Evolutionary conservation across 2,797 vertebrate species (phyloP).

Genomic region (Tamandua tetradactyla): DNA sequence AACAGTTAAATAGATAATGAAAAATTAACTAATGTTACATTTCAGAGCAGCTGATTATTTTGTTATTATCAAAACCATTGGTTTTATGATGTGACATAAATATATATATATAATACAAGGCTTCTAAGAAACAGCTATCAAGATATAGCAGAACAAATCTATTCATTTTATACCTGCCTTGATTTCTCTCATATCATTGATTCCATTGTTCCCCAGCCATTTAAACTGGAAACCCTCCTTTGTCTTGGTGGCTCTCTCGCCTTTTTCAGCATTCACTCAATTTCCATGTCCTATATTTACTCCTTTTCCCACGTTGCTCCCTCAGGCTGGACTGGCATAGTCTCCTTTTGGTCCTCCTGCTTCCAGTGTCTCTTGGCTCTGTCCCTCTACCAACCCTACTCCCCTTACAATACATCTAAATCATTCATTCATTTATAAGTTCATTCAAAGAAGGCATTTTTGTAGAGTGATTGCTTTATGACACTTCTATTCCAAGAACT

Average conservation of each 20-base stretch:
- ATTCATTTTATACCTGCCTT: background rate
- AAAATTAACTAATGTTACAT: background rate
- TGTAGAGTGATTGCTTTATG: rapidly evolving
- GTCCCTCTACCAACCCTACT: background rate
- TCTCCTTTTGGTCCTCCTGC: background rate
- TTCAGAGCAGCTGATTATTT: background rate
- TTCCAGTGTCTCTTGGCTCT: background rate
- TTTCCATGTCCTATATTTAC: background rate
- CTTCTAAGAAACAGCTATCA: background rate
- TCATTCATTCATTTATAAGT: background rate
- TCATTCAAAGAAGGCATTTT: background rate
- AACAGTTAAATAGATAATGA: background rate
- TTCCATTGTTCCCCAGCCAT: background rate
- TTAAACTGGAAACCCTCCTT: background rate
- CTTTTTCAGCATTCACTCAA: background rate
- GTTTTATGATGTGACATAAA: background rate
- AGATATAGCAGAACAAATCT: background rate
- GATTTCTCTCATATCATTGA: background rate
- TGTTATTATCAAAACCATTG: background rate
- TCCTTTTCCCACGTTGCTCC: too few species aligned
- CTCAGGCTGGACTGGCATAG: background rate
- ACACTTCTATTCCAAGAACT: background rate
- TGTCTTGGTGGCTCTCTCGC: background rate
- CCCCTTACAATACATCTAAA: background rate
- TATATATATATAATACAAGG: background rate